These are phyloP conservation scores for Chondrosia reniformis DNA, from an alignment of 37 sponge, comb jelly and placozoan species.

Conservation along the genomic window DNA sequence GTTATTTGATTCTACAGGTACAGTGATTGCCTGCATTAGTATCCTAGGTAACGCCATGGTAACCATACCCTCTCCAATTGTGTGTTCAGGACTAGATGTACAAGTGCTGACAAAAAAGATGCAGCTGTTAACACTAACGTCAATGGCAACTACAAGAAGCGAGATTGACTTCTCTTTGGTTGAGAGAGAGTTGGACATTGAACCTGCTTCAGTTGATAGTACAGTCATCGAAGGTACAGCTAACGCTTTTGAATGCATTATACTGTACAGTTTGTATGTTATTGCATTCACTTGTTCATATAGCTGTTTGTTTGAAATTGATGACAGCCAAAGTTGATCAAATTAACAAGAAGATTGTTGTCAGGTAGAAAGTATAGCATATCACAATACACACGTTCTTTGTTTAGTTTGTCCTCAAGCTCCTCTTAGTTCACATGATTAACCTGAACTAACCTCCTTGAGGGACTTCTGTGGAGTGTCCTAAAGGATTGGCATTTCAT, in stretches of 20 bases:
- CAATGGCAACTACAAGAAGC: constrained; percentile 29
- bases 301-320: constrained; percentile 58
- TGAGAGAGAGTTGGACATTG: constrained; percentile 33
- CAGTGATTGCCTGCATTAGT: neutral
- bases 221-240: constrained; percentile 51
- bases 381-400: too few relatives aligned
- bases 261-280: neutral
- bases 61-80: neutral
- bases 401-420: too few relatives aligned
- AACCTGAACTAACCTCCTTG: too few relatives aligned
- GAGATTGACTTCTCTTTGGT: constrained; percentile 37
- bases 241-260: neutral
- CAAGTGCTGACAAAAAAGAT: constrained; percentile 43
- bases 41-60: neutral
- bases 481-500: too few relatives aligned
- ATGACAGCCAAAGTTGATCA: constrained; percentile 69
- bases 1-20: neutral
- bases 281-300: neutral
- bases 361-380: too few relatives aligned
- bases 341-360: constrained; percentile 33
- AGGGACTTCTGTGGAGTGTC: too few relatives aligned
- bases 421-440: too few relatives aligned
- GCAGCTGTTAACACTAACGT: constrained; percentile 54
- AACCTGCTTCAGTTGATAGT: constrained; percentile 30
- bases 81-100: constrained; percentile 26